Evolutionary conservation across 2,888 invertebrate genomes (phyloP), one percentile per base, ranked within the genome.

Genomic region (Pyrocoelia pectoralis): DNA sequence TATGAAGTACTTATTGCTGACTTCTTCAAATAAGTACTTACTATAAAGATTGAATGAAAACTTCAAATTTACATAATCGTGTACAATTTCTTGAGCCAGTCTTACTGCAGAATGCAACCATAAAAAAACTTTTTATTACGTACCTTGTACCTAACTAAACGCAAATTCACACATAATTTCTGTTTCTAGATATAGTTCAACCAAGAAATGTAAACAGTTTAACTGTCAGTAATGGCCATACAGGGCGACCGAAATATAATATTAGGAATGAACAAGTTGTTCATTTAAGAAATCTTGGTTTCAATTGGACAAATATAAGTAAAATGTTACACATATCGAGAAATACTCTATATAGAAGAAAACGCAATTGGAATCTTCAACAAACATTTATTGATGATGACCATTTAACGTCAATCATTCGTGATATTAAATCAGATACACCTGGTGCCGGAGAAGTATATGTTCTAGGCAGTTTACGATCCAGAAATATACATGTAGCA

Each of bases 401-500:
- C n/a, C n/a, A n/a, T n/a, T n/a, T n/a, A n/a, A n/a, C n/a, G n/a
- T n/a, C n/a, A n/a, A n/a, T n/a, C n/a, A n/a, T n/a, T n/a, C n/a
- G n/a, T n/a, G n/a, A n/a, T n/a, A n/a, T n/a, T n/a, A n/a, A n/a
- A n/a, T n/a, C n/a, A 40, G 14, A 46, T 15, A 60, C 49, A n/a
- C 54, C 60, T 4, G 28, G 46, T 60, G 48, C 55, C 5, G 60
- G 60, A 2, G 60, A 55, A 46, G 33, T 55, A 2, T 60, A 60
- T 48, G 46, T 55, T 10, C 55, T 55, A n/a, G 60, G 60, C 13
- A 46, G 41, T 13, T 17, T 60, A 17, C 2, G 33, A 43, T 40
- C 33, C 9, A 46, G 33, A 15, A 55, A 55, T 46, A 28, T 60
- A 29, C 41, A 48, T 9, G 29, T 55, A 28, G 17, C 54, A 46